A percentile compares a stretch with the other conserved stretches of the same genome.
phyloP scores from a whole-genome alignment of 1,140 invertebrate genomes.

The Proales similis region DNA sequence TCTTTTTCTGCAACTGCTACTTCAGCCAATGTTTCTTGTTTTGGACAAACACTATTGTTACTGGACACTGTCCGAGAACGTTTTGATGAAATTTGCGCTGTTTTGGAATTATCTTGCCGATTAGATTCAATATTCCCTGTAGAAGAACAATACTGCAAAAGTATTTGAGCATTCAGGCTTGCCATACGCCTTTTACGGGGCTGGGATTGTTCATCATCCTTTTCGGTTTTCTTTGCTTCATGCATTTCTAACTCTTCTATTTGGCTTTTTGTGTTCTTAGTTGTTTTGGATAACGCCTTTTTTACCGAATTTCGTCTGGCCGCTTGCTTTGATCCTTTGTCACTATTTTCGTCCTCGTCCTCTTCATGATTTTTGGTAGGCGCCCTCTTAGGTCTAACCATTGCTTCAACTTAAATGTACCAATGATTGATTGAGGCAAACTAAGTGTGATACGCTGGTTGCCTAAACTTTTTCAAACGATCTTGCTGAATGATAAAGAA shows the following conservation, averaged over 20 bases:
- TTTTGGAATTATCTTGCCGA: not conserved
- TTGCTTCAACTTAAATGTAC: too few species aligned
- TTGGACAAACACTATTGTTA: too few species aligned
- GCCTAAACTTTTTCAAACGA: too few species aligned
- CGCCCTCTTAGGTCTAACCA: constrained; percentile 33
- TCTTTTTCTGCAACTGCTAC: not conserved
- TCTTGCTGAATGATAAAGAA: too few species aligned
- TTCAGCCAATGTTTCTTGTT: constrained; percentile 1
- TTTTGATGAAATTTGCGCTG: not conserved
- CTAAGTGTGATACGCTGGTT: too few species aligned
- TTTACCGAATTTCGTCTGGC: not conserved
- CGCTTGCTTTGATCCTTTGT: constrained; percentile 19
- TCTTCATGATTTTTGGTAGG: constrained; percentile 31
- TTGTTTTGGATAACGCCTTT: constrained; percentile 3
- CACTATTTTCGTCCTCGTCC: not conserved
- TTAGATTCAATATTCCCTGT: not conserved
- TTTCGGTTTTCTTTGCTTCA: not conserved
- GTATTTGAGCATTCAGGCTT: constrained; percentile 7
- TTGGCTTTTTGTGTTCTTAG: not conserved
- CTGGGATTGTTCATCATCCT: not conserved
- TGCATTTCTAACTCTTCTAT: not conserved
- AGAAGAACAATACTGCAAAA: constrained; percentile 25
- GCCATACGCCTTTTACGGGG: constrained; percentile 19
- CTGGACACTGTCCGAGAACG: constrained; percentile 6
- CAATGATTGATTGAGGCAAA: too few species aligned